Percentiles rank a stretch among this genome's conserved stretches.
Evolutionary conservation across 2,113 vertebrate genomes (phyloP).

Genomic region (Castor canadensis): DNA sequence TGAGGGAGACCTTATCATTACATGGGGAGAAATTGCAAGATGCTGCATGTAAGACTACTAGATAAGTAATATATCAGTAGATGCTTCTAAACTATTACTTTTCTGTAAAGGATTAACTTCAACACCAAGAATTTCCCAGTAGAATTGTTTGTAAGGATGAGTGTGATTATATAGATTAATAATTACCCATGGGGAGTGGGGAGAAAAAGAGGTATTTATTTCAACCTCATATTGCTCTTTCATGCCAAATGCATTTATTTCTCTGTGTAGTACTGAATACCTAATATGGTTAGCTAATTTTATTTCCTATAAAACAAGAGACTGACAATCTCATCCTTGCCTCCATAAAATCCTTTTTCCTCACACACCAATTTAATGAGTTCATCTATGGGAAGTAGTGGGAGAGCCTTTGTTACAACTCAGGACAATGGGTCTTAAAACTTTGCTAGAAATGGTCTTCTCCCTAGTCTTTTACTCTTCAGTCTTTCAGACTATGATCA

Average conservation of each 20-base stretch:
- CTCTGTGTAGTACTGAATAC: constrained; percentile 5
- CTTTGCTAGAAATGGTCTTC: background rate
- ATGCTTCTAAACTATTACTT: constrained; percentile 38
- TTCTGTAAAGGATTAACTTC: constrained; percentile 45
- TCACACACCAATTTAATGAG: background rate
- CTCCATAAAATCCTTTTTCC: background rate
- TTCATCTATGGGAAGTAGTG: background rate
- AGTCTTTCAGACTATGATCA: background rate
- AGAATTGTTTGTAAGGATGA: background rate
- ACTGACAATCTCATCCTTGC: background rate
- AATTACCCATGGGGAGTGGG: background rate
- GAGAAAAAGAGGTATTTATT: background rate
- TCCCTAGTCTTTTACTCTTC: background rate
- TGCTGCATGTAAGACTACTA: background rate
- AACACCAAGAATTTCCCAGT: constrained; percentile 45
- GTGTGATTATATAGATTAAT: constrained; percentile 10
- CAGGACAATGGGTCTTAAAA: background rate
- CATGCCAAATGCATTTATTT: constrained; percentile 8
- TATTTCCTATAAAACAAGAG: background rate
- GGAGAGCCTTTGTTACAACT: background rate
- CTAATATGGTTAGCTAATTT: constrained; percentile 41
- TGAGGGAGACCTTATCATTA: background rate
- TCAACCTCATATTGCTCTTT: background rate
- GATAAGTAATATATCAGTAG: background rate
- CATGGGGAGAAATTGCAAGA: background rate